phyloP scores from a whole-genome alignment of 2,113 vertebrate species.

The Psittacula cyanocephala region DNA sequence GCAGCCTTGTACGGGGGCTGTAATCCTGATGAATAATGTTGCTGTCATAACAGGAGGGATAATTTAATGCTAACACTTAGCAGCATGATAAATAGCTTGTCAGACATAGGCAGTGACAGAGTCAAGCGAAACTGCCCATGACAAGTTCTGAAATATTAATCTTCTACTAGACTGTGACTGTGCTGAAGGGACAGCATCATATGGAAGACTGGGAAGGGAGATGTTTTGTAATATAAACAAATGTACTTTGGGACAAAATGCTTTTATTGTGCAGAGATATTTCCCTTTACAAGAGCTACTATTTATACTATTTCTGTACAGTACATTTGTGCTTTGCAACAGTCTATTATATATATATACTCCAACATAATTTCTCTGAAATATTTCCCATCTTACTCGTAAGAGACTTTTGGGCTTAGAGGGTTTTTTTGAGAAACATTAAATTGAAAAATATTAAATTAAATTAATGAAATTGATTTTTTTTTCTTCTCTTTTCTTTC shows the following conservation, averaged over 20 bases:
- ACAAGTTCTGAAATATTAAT: constrained; percentile 88
- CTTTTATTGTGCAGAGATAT: not conserved
- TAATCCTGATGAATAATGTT: constrained; percentile 94
- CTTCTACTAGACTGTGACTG: constrained; percentile 72
- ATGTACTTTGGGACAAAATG: constrained; percentile 19
- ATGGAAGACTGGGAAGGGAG: constrained; percentile 8
- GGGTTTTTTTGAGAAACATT: rapidly evolving
- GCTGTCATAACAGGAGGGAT: constrained; percentile 95
- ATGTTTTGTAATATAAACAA: constrained; percentile 27
- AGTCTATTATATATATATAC: not conserved
- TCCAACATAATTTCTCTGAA: not conserved
- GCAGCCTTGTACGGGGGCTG: constrained; percentile 77
- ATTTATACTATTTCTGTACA: not conserved
- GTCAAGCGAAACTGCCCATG: constrained; percentile 76
- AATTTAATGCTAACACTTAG: constrained; percentile 95
- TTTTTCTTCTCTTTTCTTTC: not conserved
- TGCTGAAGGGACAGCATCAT: constrained; percentile 1
- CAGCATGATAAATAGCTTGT: constrained; percentile 90
- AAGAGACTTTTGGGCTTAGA: not conserved
- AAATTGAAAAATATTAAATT: not conserved
- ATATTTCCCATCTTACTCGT: not conserved
- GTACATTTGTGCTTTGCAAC: not conserved
- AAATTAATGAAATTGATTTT: not conserved
- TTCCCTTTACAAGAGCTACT: not conserved
- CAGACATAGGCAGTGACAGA: constrained; percentile 71